Base-by-base conservation (phyloP, 2,113 vertebrate species). In the Periophthalmus modestus region DNA sequence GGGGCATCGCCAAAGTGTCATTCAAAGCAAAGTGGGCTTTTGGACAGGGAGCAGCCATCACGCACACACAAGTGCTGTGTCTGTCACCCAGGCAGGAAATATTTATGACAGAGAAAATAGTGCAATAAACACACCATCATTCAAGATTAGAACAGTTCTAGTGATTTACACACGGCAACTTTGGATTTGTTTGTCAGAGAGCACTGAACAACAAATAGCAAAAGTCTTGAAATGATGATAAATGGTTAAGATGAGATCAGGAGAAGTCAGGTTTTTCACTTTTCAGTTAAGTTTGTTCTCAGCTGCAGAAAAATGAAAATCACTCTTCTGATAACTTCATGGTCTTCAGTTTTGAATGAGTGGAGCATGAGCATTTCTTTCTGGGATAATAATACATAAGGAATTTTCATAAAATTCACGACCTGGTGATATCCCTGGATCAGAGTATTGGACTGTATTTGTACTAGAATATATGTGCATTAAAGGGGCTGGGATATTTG, bases 21-120 rank as follows among this genome's bases (percentile, higher is more conserved):
- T 90, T 94, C 93, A 94, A 90, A 90, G 89, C 90, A 91, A 91
- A 93, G 92, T 92, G 90, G 90, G 88, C 83, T 92, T 43, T 92
- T 94, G 92, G 92, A 92, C 80, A 80, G 81, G 85, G 81, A 85
- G 87, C 91, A 91, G 89, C 88, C 83, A 77, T 86, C 71, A 82
- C 62, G 63, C 36, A 87, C 79, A 74, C 85, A 79, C 68, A 77
- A 82, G 67, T 76, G 75, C 88, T 88, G 50, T n/a, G 52, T 55
- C 52, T 82, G 84, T 88, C 74, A 39, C 74, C 67, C 73, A 82
- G 80, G 85, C 78, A 82, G 77, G 87, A 89, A 69, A 87, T 83
- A 82, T 82, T 74, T 74, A 84, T 55, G 52, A 57, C 87, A 89
- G 75, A 82, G 79, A 54, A 28, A 75, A 63, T 33, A 71, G 43